Base-by-base conservation (phyloP, 2,113 vertebrate genomes). In the Dipodomys spectabilis region DNA sequence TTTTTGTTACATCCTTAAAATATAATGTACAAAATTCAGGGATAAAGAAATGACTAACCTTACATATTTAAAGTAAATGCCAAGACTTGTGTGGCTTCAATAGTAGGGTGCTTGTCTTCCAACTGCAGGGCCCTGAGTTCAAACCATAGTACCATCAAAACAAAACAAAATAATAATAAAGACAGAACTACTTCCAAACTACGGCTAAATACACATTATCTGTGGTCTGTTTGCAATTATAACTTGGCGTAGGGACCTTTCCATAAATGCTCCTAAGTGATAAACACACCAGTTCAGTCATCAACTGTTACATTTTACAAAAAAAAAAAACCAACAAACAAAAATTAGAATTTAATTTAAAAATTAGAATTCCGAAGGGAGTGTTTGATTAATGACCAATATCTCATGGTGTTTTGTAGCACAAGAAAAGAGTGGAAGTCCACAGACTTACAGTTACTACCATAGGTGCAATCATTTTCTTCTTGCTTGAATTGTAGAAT, bases 31-130 rank as follows among this genome's bases (percentile, higher is more conserved):
- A 39, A 72, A 77, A 45, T 74, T 60, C 9, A 67, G 65, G 30
- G 20, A 74, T 72, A 86, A 91, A 75, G 73, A 93, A 89, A 81
- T 32, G 68, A 88, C 20, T 69, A 32, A 83, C 39, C 18, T 86
- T 86, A 86, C 28, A 68, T 4, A 62, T 45, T 27, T 25, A 35
- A 44, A 45, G 25, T 11, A 49, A 49, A 49, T 12, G 12, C 49
- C 8, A 49, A 49, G 9, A 49, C 49, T 49, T 49, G 49, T 49
- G 53, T 57, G 53, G 53, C 53, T 57, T 18, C 53, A 57, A 13
- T 57, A 18, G 53, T 57, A 57, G 53, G 53, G 53, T 57, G 15
- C 15, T 3, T 57, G 53, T 13, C 16, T 57, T 15, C 11, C 12
- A 57, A 16, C 15, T 18, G 53, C 53, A 57, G 15, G 53, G 53